Evolutionary conservation across 2,797 vertebrate genomes (phyloP).

Genomic region (Amniataba percoides): DNA sequence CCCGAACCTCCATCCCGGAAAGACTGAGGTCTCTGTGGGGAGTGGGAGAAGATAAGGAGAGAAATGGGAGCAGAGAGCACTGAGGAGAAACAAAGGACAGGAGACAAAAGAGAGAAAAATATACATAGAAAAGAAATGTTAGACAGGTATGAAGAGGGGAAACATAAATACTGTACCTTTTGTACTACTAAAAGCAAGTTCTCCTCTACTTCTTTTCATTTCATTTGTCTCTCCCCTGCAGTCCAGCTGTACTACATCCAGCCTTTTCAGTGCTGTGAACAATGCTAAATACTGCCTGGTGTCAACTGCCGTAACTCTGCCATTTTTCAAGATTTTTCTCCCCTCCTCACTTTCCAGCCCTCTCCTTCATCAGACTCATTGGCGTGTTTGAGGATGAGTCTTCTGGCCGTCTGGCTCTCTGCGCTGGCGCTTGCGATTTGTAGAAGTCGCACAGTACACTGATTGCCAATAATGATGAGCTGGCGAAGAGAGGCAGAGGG

Average conservation of each 20-base stretch:
- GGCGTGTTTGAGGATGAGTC: constrained; percentile 36
- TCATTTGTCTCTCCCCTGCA: not conserved
- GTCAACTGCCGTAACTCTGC: constrained; percentile 24
- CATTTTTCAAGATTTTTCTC: constrained; percentile 40
- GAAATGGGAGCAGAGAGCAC: constrained; percentile 28
- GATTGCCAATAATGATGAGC: constrained; percentile 72
- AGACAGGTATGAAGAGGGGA: not conserved
- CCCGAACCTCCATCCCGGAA: not conserved
- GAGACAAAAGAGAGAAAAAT: not conserved
- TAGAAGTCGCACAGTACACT: constrained; percentile 57
- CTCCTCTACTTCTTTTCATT: constrained; percentile 8
- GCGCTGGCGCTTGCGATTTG: constrained; percentile 51
- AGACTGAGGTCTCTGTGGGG: constrained; percentile 43
- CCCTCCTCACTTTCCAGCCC: constrained; percentile 33
- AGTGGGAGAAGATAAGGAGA: constrained; percentile 26
- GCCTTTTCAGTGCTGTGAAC: constrained; percentile 4
- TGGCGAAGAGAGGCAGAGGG: constrained; percentile 49
- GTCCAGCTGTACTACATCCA: constrained; percentile 4
- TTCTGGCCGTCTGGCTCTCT: constrained; percentile 41
- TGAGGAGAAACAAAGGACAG: constrained; percentile 18
- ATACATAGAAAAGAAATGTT: not conserved
- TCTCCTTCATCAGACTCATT: constrained; percentile 31
- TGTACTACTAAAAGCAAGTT: constrained; percentile 4
- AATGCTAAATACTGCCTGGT: constrained; percentile 16
- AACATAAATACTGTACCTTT: not conserved